Percentiles rank a stretch among this genome's conserved stretches.
Conservation (phyloP, 2,113 vertebrate species). For the Cavia porcellus region DNA sequence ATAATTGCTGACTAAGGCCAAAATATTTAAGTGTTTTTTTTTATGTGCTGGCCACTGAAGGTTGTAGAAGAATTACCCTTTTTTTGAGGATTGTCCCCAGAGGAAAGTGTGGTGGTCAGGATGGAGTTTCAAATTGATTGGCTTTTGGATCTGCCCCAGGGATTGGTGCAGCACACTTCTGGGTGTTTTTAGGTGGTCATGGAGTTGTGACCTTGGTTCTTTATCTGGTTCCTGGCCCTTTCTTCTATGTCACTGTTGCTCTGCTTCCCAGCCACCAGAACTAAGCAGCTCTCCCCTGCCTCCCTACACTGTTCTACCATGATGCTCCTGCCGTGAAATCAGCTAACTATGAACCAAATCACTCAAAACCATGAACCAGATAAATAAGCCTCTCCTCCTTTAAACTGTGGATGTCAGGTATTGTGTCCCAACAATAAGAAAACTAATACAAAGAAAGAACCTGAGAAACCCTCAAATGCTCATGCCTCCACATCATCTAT, state of each 20-base stretch:
- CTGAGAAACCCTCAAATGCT: not conserved
- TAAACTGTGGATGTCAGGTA: not conserved
- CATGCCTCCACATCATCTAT: not conserved
- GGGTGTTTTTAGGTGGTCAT: not conserved
- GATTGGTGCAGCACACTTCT: not conserved
- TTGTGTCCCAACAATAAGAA: not conserved
- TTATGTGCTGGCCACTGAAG: not conserved
- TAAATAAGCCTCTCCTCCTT: not conserved
- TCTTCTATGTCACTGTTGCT: not conserved
- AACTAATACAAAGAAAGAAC: not conserved
- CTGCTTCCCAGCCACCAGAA: not conserved
- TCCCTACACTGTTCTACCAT: not conserved
- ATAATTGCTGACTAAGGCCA: not conserved
- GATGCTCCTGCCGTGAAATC: not conserved
- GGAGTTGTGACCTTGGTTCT: not conserved
- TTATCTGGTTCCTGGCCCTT: not conserved
- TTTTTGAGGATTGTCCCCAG: not conserved
- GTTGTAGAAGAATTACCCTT: not conserved
- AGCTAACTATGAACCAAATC: not conserved
- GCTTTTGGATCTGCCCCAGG: not conserved
- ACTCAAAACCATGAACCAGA: not conserved
- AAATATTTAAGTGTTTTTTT: not conserved
- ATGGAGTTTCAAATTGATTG: not conserved
- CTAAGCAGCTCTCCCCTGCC: not conserved
- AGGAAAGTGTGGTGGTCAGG: not conserved